Conservation (phyloP, 2,797 vertebrate species). For the Astyanax mexicanus region DNA sequence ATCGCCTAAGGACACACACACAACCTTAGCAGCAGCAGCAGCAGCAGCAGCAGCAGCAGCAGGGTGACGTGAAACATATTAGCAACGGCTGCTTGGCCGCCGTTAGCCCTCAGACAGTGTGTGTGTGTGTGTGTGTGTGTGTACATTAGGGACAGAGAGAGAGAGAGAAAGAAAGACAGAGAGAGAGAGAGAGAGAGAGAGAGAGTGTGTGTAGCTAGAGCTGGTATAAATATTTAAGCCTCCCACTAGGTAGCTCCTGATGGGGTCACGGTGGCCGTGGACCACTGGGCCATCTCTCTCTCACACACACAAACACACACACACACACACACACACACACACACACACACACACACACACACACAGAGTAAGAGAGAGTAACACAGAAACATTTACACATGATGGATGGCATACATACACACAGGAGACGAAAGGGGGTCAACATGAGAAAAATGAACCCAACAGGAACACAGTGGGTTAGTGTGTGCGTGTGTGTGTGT, state of each 20-base stretch:
- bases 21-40: conserved; percentile 1
- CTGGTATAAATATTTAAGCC: conserved; percentile 10
- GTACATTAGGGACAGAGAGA: no score
- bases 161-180: no score
- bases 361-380: no score
- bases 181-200: no score
- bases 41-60: no score
- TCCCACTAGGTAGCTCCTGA: not conserved
- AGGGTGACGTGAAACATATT: conserved; percentile 8
- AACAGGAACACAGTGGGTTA: not conserved
- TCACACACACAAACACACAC: not conserved
- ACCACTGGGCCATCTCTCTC: not conserved
- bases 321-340: conserved; percentile 20
- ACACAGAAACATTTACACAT: conserved; percentile 1
- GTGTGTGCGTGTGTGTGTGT: no score
- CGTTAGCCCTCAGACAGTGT: not conserved
- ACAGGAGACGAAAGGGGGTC: no score
- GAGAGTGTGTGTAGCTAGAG: not conserved
- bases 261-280: conserved; percentile 34
- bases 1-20: not conserved
- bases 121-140: no score
- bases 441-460: not conserved
- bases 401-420: no score
- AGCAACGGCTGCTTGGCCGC: not conserved
- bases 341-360: conserved; percentile 30